These are phyloP conservation scores for Percopsis omiscomaycus DNA, from an alignment of 2,797 vertebrate species.

Conservation along the genomic window DNA sequence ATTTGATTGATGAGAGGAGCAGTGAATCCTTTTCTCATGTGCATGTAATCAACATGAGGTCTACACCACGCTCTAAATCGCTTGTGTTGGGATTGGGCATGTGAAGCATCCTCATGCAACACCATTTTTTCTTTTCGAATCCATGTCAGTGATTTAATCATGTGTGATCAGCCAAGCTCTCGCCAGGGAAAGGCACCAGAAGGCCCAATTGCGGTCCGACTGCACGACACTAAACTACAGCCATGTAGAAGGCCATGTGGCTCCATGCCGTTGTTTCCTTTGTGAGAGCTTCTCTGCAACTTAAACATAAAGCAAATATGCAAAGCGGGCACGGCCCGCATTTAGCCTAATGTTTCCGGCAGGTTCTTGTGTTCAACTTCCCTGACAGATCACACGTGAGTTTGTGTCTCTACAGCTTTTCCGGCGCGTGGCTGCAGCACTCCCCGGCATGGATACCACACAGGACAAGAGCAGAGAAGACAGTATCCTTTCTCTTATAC, in stretches of 20 bases:
- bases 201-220: slow-evolving; percentile 6
- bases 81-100: slow-evolving; percentile 6
- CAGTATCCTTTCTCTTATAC: slow-evolving; percentile 90
- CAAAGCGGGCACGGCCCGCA: slow-evolving; percentile 5
- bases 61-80: slow-evolving; percentile 5
- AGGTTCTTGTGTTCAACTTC: slow-evolving; percentile 8
- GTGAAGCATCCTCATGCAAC: slow-evolving; percentile 32
- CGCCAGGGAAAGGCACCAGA: slow-evolving; percentile 28
- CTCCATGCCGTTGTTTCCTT: slow-evolving; percentile 41
- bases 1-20: slow-evolving; percentile 19
- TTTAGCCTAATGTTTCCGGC: slow-evolving; percentile 1
- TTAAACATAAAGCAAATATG: slow-evolving; percentile 12
- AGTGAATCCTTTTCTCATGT: slow-evolving; percentile 30
- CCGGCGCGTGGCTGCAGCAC: slow-evolving; percentile 95
- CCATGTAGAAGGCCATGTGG: slow-evolving; percentile 16
- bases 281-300: slow-evolving; percentile 41
- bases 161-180: slow-evolving; percentile 32
- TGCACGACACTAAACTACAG: slow-evolving; percentile 15
- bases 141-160: slow-evolving; percentile 31
- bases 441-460: slow-evolving; percentile 98
- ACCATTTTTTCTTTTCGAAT: slow-evolving; percentile 15
- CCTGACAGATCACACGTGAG: slow-evolving; percentile 35
- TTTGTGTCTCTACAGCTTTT: slow-evolving; percentile 85
- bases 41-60: slow-evolving; percentile 42
- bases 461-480: slow-evolving; percentile 99